Conservation (phyloP, 2,888 invertebrate species). For the Coleophora flavipennella region DNA sequence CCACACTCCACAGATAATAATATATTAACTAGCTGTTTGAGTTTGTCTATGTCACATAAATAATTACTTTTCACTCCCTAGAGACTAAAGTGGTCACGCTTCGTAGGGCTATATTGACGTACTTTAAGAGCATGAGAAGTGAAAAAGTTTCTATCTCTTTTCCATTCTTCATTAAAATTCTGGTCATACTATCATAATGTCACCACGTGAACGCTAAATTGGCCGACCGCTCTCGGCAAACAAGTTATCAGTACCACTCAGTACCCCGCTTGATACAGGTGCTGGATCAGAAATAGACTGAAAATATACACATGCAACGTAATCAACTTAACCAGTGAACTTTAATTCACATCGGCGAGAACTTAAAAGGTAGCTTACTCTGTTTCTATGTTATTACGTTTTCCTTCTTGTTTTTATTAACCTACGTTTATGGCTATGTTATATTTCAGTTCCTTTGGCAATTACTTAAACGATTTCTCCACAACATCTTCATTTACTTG, state of each 20-base stretch:
- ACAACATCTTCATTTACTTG: not conserved
- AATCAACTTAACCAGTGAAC: constrained; percentile 34
- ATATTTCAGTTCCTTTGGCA: not conserved
- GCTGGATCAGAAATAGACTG: constrained; percentile 41
- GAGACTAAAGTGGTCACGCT: too few relatives aligned
- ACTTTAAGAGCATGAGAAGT: too few relatives aligned
- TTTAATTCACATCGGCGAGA: constrained; percentile 39
- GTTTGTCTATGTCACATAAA: too few relatives aligned
- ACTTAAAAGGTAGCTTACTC: constrained; percentile 26
- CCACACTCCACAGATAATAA: too few relatives aligned
- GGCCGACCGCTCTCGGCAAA: constrained; percentile 25
- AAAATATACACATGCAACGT: constrained; percentile 35
- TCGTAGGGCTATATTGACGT: too few relatives aligned
- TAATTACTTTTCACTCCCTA: too few relatives aligned
- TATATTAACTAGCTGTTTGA: too few relatives aligned
- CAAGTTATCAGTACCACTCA: constrained; percentile 36
- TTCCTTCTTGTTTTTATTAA: constrained; percentile 4
- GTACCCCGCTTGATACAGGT: too few relatives aligned
- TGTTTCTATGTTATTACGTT: constrained; percentile 24
- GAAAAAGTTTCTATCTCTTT: too few relatives aligned
- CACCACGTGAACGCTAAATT: constrained; percentile 16
- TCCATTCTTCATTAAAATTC: not conserved
- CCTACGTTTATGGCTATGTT: not conserved
- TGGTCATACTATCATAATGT: constrained; percentile 20
- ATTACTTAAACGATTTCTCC: not conserved